A percentile compares a stretch with the other conserved stretches of the same genome.
These are phyloP conservation scores for Neria commutata DNA, from an alignment of 2,888 invertebrate species.

Conservation along the genomic window DNA sequence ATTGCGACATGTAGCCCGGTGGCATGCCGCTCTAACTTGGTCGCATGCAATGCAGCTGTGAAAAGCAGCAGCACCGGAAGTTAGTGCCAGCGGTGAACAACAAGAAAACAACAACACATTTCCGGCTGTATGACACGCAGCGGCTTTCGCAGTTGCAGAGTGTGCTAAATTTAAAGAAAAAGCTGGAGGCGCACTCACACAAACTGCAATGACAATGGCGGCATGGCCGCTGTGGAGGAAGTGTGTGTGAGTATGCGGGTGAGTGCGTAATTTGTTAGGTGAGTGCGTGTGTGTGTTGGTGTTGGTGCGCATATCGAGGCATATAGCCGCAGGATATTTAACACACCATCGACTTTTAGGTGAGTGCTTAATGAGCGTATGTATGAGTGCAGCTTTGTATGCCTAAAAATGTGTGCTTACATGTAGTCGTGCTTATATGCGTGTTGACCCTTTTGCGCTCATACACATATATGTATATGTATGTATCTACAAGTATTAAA, in stretches of 20 bases:
- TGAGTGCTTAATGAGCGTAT: background rate
- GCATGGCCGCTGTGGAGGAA: background rate
- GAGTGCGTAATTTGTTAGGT: conserved; percentile 6
- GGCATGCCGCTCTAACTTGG: too few relatives aligned
- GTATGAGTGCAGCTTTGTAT: conserved; percentile 3
- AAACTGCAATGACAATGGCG: background rate
- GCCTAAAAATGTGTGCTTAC: background rate
- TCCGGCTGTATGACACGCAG: too few relatives aligned
- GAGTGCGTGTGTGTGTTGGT: conserved; percentile 19
- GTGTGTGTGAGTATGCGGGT: background rate
- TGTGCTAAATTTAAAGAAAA: too few relatives aligned
- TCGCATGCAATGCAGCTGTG: too few relatives aligned
- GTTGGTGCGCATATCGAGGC: background rate
- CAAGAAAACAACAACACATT: too few relatives aligned
- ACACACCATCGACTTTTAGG: conserved; percentile 45
- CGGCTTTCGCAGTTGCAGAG: too few relatives aligned
- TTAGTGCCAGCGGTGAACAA: too few relatives aligned
- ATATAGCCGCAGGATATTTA: conserved; percentile 41
- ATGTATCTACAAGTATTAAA: too few relatives aligned
- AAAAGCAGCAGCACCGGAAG: too few relatives aligned
- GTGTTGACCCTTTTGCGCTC: too few relatives aligned
- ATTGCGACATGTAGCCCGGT: too few relatives aligned
- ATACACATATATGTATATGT: too few relatives aligned
- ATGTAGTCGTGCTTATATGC: background rate
- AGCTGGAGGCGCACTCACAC: background rate